A percentile compares a stretch with the other conserved stretches of the same genome.
Evolutionary conservation across 2,888 invertebrate species (phyloP).

Genomic region (Theodoxus fluviatilis): DNA sequence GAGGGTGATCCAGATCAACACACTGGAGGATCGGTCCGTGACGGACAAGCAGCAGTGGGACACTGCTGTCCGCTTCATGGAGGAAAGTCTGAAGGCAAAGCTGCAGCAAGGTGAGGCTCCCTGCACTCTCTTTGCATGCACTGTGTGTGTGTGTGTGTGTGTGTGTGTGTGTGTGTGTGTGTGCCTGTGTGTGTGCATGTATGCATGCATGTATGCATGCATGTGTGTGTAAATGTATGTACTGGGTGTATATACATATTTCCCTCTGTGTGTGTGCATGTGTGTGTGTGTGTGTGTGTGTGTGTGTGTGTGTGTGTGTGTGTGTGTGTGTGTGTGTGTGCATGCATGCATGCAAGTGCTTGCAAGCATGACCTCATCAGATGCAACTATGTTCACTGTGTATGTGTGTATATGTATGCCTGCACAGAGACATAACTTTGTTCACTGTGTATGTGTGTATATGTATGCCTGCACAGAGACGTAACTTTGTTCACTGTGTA

Average conservation of each 20-base stretch:
- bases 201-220: neutral
- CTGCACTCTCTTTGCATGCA: neutral
- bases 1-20: conserved; percentile 88
- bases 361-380: too few relatives aligned
- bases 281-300: too few relatives aligned
- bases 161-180: neutral
- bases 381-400: too few relatives aligned
- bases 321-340: too few relatives aligned
- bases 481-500: too few relatives aligned
- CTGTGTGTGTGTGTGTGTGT: conserved; percentile 9
- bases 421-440: neutral
- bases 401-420: neutral
- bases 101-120: conserved; percentile 68
- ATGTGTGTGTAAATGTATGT: neutral
- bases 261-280: neutral
- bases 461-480: too few relatives aligned
- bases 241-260: too few relatives aligned
- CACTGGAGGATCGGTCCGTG: conserved; percentile 87
- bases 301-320: too few relatives aligned
- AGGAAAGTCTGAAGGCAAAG: conserved; percentile 80
- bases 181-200: neutral
- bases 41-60: conserved; percentile 92
- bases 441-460: conserved; percentile 4
- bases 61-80: conserved; percentile 87
- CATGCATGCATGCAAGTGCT: too few relatives aligned